Evolutionary conservation across 2,113 vertebrate genomes (phyloP).

Genomic region (Lanius ludovicianus): DNA sequence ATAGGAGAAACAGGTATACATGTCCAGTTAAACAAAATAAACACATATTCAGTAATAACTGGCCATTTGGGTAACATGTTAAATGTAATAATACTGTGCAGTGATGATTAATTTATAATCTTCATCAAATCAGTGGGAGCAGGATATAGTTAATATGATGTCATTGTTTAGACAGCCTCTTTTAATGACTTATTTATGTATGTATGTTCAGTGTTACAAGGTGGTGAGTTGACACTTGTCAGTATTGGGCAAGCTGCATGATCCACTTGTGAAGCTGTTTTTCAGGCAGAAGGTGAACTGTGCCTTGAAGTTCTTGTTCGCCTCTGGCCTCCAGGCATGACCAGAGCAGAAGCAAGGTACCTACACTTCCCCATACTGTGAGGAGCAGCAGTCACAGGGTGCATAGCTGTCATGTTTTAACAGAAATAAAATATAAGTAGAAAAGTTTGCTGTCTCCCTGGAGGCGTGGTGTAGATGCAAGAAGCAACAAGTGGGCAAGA

Average conservation of each 20-base stretch:
- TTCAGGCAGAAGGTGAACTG: background rate
- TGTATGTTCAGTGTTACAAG: background rate
- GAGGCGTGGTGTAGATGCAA: background rate
- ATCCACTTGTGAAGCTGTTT: background rate
- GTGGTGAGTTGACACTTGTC: background rate
- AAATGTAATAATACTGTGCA: background rate
- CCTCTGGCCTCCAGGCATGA: rapidly evolving
- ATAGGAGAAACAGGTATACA: background rate
- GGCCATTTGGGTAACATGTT: background rate
- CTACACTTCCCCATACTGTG: background rate
- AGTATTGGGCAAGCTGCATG: background rate
- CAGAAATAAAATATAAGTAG: background rate
- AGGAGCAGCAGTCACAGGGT: background rate
- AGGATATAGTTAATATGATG: background rate
- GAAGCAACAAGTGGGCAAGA: background rate
- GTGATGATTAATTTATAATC: background rate
- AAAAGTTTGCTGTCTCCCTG: background rate
- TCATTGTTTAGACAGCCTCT: background rate
- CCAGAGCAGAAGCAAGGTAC: background rate
- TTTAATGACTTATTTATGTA: constrained; percentile 4
- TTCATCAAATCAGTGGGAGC: background rate
- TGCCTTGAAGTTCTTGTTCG: background rate
- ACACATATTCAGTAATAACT: background rate
- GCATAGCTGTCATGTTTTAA: background rate
- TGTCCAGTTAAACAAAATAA: background rate